Conservation (phyloP, 2,113 vertebrate species). For the Tragelaphus imberbis region DNA sequence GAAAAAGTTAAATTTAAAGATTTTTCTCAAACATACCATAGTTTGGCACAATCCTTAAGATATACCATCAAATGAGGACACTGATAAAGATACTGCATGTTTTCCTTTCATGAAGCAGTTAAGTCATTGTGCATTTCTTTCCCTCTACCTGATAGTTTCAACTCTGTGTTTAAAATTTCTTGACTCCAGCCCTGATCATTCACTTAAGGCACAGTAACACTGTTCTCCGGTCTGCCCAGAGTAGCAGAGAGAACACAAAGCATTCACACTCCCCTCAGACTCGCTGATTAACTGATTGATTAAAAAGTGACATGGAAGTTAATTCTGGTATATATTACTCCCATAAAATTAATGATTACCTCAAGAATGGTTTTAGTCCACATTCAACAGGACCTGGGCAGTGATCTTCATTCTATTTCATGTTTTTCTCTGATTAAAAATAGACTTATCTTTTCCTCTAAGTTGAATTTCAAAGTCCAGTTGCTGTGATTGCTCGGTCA, state of each 20-base stretch:
- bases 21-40: not conserved
- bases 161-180: not conserved
- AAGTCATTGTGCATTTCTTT: constrained; percentile 10
- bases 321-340: not conserved
- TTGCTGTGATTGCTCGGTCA: not conserved
- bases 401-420: not conserved
- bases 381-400: not conserved
- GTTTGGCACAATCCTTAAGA: not conserved
- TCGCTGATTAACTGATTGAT: constrained; percentile 11
- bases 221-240: not conserved
- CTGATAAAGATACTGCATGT: not conserved
- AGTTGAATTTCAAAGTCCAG: constrained; percentile 23
- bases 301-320: not conserved
- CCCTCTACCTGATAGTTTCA: not conserved
- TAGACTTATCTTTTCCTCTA: not conserved
- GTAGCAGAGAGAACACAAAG: not conserved
- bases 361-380: constrained; percentile 11
- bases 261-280: not conserved
- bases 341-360: constrained; percentile 21
- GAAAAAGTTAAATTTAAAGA: not conserved
- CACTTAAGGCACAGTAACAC: not conserved
- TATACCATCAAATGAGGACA: not conserved
- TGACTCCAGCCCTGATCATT: not conserved
- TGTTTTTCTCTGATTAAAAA: constrained; percentile 28
- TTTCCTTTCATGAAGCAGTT: not conserved